Base-by-base conservation (phyloP, 2,797 vertebrate species). In the Peromyscus eremicus region DNA sequence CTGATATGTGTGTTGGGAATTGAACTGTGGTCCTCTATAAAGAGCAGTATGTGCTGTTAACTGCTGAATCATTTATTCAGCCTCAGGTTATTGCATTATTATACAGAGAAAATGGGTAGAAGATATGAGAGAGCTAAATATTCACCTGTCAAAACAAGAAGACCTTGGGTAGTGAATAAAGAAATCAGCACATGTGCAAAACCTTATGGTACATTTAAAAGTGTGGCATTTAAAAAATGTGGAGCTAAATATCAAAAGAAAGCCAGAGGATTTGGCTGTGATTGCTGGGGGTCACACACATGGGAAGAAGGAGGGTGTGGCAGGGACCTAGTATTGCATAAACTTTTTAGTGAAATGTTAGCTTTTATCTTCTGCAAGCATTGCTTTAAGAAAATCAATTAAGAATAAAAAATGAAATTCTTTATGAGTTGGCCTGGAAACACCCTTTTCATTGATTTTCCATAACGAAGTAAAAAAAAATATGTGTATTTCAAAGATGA, bases 361-460 rank as follows among this genome's bases (percentile, higher is more conserved):
- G 46, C 64, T 85, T 89, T 64, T 73, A 82, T n/a, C 37, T 64
- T 92, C 84, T 52, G 3, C 12, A 92, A 60, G n/a, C 8, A 75
- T 91, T 92, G 62, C 23, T 96, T 94, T 82, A 92, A 81, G 40
- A 92, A 92, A 96, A 92, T 66, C 75, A 94, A 77, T 91, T 95
- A 55, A 95, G 87, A 96, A 66, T 88, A 23, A 88, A 95, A 92
- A 79, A 23, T 0, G 43, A 94, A 93, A 55, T 89, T 68, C 43
- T 86, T 49, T 93, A 89, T 8, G 92, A 85, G 66, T 64, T 93
- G 43, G 77, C 16, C 29, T 68, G 68, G 43, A 12, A 92, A 84
- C 81, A 2, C 21, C 84, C 57, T 23, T 89, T 85, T 89, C 11
- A 89, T 70, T 92, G 77, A 91, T 76, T 91, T 76, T 81, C 91